Evolutionary conservation across 1,140 invertebrate species (phyloP), one percentile per base, ranked within the genome.

Genomic region (Lethrus apterus): DNA sequence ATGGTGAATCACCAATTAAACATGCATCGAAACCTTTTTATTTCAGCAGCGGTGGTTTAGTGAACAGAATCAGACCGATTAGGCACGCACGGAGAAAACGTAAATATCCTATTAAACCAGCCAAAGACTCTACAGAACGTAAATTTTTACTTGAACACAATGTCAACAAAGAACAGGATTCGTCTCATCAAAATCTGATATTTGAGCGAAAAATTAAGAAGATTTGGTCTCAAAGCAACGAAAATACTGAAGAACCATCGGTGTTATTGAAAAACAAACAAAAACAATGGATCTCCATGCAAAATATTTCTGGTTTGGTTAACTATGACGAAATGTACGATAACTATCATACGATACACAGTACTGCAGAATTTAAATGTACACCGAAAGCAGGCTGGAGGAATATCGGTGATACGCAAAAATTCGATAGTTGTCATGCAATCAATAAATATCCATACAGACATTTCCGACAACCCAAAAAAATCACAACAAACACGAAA

Each of bases 291-390:
- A 10, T 58, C n/a, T 64, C 62, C 0, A 54, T 63, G 59, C 61
- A 63, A 13, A 63, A 61, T 52, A 32, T 64, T 31, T 54, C 15
- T n/a, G 24, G 21, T 4, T 4, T 17, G 4, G 5, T 42, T 15
- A 9, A 2, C 14, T 23, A 15, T 9, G 24, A 42, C n/a, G 23
- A 42, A 5, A 21, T 21, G 8, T 47, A 56, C 2, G 46, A 58
- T 15, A 57, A 44, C 15, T 64, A 66, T 52, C 56, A 64, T 40
- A 66, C 64, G n/a, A 51, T 64, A 13, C 64, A 34, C 43, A n/a
- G n/a, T n/a, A n/a, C n/a, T n/a, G n/a, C n/a, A n/a, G n/a, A n/a
- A n/a, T n/a, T n/a, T n/a, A n/a, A n/a, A n/a, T n/a, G n/a, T n/a
- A n/a, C 14, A 34, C n/a, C 32, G 14, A 8, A 34, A 17, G n/a